Percentiles rank a stretch among this genome's conserved stretches.
phyloP scores from a whole-genome alignment of 92 coral and sea anemone species.

The Bergia puertoricense region DNA sequence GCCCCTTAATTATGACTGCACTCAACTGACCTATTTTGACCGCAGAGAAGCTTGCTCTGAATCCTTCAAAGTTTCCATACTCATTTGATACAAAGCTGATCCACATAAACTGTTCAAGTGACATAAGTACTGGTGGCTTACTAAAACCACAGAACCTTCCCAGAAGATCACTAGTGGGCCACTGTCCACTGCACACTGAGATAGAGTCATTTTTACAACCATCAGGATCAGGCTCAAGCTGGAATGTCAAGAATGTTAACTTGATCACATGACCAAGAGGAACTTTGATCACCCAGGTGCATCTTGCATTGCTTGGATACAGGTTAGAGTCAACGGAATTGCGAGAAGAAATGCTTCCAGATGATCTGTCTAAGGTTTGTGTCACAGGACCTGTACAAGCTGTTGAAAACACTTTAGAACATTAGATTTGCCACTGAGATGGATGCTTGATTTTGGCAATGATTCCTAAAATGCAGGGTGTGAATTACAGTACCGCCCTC shows the following conservation, averaged over 20 bases:
- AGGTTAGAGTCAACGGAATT: neutral
- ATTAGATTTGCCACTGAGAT: too few species aligned
- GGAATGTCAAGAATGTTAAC: constrained; percentile 30
- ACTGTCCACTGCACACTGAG: neutral
- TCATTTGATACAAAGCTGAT: constrained; percentile 21
- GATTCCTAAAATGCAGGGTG: too few species aligned
- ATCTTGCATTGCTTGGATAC: constrained; percentile 4
- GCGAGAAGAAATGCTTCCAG: constrained; percentile 13
- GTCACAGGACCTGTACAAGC: constrained; percentile 25
- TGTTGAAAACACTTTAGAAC: neutral
- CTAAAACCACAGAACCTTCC: constrained; percentile 14
- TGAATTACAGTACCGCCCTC: too few species aligned
- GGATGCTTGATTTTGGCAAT: too few species aligned
- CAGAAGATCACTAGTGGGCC: neutral
- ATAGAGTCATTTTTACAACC: constrained; percentile 18
- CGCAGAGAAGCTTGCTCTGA: constrained; percentile 13
- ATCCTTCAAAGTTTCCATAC: constrained; percentile 2
- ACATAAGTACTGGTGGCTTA: constrained; percentile 18
- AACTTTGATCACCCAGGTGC: constrained; percentile 13
- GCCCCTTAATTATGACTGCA: neutral
- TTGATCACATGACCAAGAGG: constrained; percentile 23
- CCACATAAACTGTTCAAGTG: constrained; percentile 6
- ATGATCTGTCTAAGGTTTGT: neutral
- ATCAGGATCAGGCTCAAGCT: constrained; percentile 14
- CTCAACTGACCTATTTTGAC: constrained; percentile 26